Base-by-base conservation (phyloP, 2,113 vertebrate species). In the Caranx ignobilis region DNA sequence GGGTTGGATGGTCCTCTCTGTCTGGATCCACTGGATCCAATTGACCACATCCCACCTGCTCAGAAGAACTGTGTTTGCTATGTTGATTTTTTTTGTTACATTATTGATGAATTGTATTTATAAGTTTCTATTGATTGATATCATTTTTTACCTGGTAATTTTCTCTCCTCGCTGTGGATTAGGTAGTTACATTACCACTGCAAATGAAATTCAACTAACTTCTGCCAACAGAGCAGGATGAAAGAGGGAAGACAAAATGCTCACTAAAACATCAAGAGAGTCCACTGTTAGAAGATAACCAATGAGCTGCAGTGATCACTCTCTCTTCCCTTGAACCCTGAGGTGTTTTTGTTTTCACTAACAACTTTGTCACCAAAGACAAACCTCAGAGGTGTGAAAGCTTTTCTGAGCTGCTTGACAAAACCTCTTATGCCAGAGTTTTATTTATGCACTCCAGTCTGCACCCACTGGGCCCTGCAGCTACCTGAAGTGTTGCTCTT, bases 331-430 rank as follows among this genome's bases (percentile, higher is more conserved):
- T 63, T 18, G 66, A 57, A 75, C 72, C 35, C 48, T 69, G 57
- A 77, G 67, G 21, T 57, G n/a, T 47, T 13, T 13, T 52, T 50
- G 43, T 16, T 66, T 71, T 54, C 31, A 11, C 41, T 43, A 77
- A 82, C 64, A 4, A 65, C 75, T 70, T 76, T 70, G 26, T 19
- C 67, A 62, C 63, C 35, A 64, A 72, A 70, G 0, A 80, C n/a
- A 77, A 48, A 56, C 62, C 57, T 68, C 37, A 63, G 43, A 32
- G 47, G 62, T 72, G 52, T 68, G 45, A 66, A 81, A 55, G 45
- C 0, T 62, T 71, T 71, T 79, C 2, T 48, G 9, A 63, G 26
- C 71, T 31, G 4, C 54, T 37, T 57, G 61, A 80, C 52, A 81
- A 64, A 71, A 47, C 47, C 80, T 70, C 19, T 61, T 34, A 61